Base-by-base conservation (phyloP, 1,140 invertebrate species). In the Ceratina australensis region DNA sequence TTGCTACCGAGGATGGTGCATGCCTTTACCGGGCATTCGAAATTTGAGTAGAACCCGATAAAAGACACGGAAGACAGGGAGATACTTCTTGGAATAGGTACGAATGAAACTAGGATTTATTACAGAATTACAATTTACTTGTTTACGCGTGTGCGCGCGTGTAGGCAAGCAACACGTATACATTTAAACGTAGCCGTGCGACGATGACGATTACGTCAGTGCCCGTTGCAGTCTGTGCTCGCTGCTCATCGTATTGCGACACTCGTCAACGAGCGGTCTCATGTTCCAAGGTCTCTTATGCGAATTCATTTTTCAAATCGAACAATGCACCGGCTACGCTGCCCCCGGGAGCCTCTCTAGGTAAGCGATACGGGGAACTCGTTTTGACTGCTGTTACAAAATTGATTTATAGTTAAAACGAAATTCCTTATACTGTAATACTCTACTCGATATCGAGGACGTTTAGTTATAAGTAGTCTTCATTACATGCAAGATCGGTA, bases 131-230 rank as follows among this genome's bases (percentile, higher is more conserved):
- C 24, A 24, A 4, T 22, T 20, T 26, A 20, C 18, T 20, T 28
- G 26, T 28, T 52, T 54, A 20, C 33, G 33, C 52, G 60, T 67
- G 26, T 42, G 33, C 33, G 33, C 33, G 33, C 33, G 33, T 42
- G 33, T 0, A 42, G 2, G 33, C 33, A 42, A 42, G 33, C 33
- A 42, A 42, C 33, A 42, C 26, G 18, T 49, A 20, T 63, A 18
- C 63, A 63, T 42, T 1, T 42, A 57, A 75, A 61, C 65, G 50
- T 72, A 72, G 28, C 26, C 78, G 56, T 74, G 59, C 22, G 69
- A 74, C 72, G 71, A 81, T 85, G 69, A 74, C 72, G 71, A 81
- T 85, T 84, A 84, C 83, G 82, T 85, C 82, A 85, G 74, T 75
- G 54, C 47, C 59, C 64, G 69, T 81, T 81, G 76, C 75, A 81